Evolutionary conservation across 1,140 invertebrate genomes (phyloP), one percentile per base, ranked within the genome.

Genomic region (Drosophila bipectinata): DNA sequence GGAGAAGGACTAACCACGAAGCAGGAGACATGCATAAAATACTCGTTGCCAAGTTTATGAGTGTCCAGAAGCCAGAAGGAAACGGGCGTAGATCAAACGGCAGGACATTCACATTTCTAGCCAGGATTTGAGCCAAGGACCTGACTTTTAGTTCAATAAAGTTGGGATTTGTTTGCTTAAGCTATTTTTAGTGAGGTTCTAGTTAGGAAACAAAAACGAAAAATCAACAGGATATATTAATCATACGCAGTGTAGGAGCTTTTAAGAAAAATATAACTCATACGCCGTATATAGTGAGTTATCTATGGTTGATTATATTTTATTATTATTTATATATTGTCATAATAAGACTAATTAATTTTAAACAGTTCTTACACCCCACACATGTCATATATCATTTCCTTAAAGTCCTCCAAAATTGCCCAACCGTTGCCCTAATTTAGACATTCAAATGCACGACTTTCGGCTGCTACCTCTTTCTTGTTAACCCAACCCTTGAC

Each of bases 1-100:
- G 6, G 3, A 14, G 39, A 21, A 21, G 41, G 48, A 53, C 24
- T 34, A 28, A 28, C 48, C 51, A 32, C 56, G 63, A 37, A 56
- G 39, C 51, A 24, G 63, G 66, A 32, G 66, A 69, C 51, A 69
- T 56, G 49, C 64, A 67, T 68, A 57, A 69, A 69, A 69, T 57
- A 69, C 64, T 55, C 64, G 51, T 56, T 37, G 41, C 41, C 52
- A 69, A 69, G 41, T 69, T 69, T 69, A 69, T 69, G 67, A 44
- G 53, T 57, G 64, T 69, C 67, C 52, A 69, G 44, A 57, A 34
- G 34, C 10, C 34, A 37, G 10, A 37, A 37, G 34, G 34, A 37
- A 37, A 12, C 10, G 8, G 24, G 10, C 14, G 53, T 67, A 67
- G 64, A 69, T 69, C 66, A 69, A 39, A 37, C 4, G 34, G 34